Conservation (phyloP, 2,888 invertebrate genomes). For the Amphiduros pacificus region DNA sequence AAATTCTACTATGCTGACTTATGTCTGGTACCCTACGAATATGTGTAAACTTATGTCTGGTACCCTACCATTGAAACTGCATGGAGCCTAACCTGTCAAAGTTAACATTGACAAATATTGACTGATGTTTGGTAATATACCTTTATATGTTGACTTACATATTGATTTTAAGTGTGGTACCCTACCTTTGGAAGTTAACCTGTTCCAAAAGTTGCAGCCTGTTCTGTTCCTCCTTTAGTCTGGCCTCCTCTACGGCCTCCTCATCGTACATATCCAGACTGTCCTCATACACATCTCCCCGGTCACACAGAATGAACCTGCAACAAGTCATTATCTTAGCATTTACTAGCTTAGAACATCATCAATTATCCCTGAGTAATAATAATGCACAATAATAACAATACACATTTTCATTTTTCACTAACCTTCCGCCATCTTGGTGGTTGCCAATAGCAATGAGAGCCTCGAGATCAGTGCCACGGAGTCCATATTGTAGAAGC, state of each 20-base stretch:
- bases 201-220: constrained; percentile 46
- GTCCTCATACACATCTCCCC: constrained; percentile 40
- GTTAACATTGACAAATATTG: constrained; percentile 19
- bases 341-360: too few species aligned
- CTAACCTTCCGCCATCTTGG: constrained; percentile 53
- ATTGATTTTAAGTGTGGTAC: too few species aligned
- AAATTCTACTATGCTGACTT: too few species aligned
- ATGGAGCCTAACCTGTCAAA: too few species aligned
- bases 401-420: neutral
- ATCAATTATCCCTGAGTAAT: too few species aligned
- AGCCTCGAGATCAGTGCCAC: constrained; percentile 70
- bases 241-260: constrained; percentile 35
- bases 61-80: too few species aligned
- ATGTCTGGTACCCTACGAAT: too few species aligned
- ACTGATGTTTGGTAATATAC: neutral
- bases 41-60: too few species aligned
- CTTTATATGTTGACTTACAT: too few species aligned
- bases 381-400: too few species aligned
- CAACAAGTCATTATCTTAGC: neutral
- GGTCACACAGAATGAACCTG: constrained; percentile 31
- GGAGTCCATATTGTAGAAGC: constrained; percentile 73
- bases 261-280: constrained; percentile 45
- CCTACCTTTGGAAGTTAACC: constrained; percentile 59
- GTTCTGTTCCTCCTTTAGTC: constrained; percentile 29
- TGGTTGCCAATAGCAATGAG: constrained; percentile 58